Evolutionary conservation across 1,140 invertebrate genomes (phyloP).

Genomic region (Anadara kagoshimensis): DNA sequence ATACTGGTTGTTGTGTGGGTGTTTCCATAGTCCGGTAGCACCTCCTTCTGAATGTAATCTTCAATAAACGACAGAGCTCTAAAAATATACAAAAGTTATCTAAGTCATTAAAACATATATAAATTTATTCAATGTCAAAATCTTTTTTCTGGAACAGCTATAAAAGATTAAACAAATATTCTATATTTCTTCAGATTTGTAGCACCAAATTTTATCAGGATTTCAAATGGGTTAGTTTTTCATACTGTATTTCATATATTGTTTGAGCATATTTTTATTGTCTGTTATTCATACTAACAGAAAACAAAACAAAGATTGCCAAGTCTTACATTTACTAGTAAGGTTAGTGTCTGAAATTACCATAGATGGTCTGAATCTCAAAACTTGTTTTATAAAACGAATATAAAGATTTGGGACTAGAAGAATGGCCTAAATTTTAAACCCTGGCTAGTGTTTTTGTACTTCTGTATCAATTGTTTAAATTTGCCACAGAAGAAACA

Average conservation of each 20-base stretch:
- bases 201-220: not conserved
- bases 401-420: too few relatives aligned
- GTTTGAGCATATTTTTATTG: too few relatives aligned
- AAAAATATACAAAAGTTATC: slow-evolving; percentile 79
- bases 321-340: too few relatives aligned
- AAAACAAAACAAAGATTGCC: slow-evolving; percentile 10
- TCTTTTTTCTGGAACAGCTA: not conserved
- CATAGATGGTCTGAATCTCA: too few relatives aligned
- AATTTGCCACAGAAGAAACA: too few relatives aligned
- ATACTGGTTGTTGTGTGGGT: slow-evolving; percentile 89
- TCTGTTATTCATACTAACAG: slow-evolving; percentile 5
- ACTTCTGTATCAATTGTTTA: too few relatives aligned
- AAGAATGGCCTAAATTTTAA: too few relatives aligned
- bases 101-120: slow-evolving; percentile 23
- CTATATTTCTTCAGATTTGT: not conserved
- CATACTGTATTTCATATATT: too few relatives aligned
- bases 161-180: not conserved
- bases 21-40: slow-evolving; percentile 90
- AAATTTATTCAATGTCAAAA: slow-evolving; percentile 2
- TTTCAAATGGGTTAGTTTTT: not conserved
- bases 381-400: too few relatives aligned
- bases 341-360: too few relatives aligned
- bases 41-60: slow-evolving; percentile 87
- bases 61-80: slow-evolving; percentile 90
- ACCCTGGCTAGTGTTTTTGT: too few relatives aligned